phyloP scores from a whole-genome alignment of 2,113 vertebrate genomes.

The Sitta europaea region DNA sequence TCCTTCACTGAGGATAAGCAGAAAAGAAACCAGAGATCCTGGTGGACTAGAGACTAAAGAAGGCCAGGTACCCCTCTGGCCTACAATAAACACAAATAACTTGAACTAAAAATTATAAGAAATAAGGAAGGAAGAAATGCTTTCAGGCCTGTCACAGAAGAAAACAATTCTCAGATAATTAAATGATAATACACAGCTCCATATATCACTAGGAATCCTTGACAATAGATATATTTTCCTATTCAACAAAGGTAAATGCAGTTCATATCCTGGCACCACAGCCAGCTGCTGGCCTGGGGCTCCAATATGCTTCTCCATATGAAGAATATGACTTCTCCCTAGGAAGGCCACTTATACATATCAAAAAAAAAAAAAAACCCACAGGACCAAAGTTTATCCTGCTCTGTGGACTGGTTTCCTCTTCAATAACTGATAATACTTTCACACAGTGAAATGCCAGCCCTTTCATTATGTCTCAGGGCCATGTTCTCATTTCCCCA shows the following conservation, averaged over 20 bases:
- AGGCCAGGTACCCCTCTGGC: neutral
- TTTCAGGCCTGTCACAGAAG: neutral
- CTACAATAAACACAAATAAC: neutral
- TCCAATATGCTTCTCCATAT: neutral
- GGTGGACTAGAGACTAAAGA: neutral
- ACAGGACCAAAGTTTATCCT: neutral
- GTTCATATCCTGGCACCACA: neutral
- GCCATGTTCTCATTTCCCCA: neutral
- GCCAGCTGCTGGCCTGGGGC: neutral
- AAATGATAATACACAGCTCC: neutral
- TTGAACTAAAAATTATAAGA: neutral
- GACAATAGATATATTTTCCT: neutral
- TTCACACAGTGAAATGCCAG: neutral
- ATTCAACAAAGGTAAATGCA: neutral
- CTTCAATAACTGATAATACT: neutral
- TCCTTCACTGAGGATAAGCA: neutral
- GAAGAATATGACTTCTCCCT: neutral
- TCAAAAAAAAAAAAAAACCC: neutral
- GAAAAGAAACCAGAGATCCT: neutral
- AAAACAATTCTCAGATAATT: neutral
- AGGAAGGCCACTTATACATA: neutral
- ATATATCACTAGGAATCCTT: neutral
- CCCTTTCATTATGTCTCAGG: neutral
- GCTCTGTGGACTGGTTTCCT: neutral
- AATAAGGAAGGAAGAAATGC: neutral